Percentiles rank a stretch among this genome's conserved stretches.
Evolutionary conservation across 2,797 vertebrate species (phyloP).

Genomic region (Prunella strophiata): DNA sequence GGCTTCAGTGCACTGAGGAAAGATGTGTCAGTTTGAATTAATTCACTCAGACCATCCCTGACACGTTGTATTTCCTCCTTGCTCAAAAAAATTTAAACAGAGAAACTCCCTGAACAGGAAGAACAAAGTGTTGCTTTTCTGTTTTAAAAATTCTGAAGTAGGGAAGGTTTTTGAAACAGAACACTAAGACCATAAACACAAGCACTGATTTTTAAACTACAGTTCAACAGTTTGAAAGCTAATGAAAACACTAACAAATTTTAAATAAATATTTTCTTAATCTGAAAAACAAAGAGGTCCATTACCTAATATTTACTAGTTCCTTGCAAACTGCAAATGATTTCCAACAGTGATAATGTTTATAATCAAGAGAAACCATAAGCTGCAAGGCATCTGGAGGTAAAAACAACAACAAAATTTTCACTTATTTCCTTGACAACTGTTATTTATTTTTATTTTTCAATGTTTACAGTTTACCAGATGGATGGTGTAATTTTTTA

Average conservation of each 20-base stretch:
- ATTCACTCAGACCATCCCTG: neutral
- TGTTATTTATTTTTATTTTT: conserved; percentile 12
- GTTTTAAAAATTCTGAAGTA: neutral
- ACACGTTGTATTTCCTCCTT: neutral
- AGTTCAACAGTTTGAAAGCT: neutral
- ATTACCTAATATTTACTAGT: neutral
- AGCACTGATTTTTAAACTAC: neutral
- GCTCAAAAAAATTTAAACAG: neutral
- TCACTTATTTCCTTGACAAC: conserved; percentile 21
- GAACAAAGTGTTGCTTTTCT: neutral
- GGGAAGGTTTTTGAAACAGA: neutral
- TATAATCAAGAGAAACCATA: neutral
- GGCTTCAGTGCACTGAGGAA: neutral
- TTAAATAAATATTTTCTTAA: neutral
- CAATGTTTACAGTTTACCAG: conserved; percentile 6
- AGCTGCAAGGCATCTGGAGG: neutral
- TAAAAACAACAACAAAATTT: neutral
- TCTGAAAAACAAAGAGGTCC: neutral
- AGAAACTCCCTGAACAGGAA: neutral
- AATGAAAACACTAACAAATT: neutral
- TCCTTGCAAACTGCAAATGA: neutral
- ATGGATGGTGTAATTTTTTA: neutral
- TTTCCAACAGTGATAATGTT: neutral
- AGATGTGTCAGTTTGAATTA: neutral
- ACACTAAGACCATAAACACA: neutral